A percentile compares a stretch with the other conserved stretches of the same genome.
Conservation (phyloP, 2,113 vertebrate genomes). For the Spermophilus dauricus region DNA sequence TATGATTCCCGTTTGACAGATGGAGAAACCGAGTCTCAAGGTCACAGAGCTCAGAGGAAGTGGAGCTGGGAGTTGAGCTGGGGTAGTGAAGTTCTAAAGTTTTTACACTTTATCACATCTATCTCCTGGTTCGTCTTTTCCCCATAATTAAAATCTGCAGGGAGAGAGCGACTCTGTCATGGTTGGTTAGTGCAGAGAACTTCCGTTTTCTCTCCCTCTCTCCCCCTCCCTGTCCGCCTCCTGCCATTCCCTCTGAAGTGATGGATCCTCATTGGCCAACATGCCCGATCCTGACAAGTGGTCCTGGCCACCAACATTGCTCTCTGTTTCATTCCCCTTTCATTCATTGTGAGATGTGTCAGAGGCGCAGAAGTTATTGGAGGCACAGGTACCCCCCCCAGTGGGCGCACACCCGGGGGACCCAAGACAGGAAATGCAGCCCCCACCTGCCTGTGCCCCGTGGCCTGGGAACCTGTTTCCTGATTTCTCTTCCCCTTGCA, state of each 20-base stretch:
- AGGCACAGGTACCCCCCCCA: not conserved
- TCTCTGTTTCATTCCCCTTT: not conserved
- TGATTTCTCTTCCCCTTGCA: not conserved
- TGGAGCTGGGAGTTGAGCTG: not conserved
- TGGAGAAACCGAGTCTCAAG: not conserved
- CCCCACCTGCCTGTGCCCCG: too few species aligned
- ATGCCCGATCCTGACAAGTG: too few species aligned
- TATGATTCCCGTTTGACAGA: not conserved
- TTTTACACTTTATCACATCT: not conserved
- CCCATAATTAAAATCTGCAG: not conserved
- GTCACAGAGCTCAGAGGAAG: not conserved
- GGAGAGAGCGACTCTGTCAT: not conserved
- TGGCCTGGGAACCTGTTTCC: not conserved
- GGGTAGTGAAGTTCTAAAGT: not conserved
- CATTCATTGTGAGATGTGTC: not conserved
- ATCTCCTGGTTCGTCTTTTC: not conserved
- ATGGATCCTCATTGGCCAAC: too few species aligned
- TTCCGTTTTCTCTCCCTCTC: not conserved
- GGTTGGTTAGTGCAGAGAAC: not conserved
- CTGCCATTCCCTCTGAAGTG: not conserved
- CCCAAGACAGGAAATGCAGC: not conserved
- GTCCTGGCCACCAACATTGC: too few species aligned
- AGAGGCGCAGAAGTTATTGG: not conserved
- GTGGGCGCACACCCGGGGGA: not conserved
- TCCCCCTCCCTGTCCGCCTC: accelerated